Evolutionary conservation across 2,888 invertebrate genomes (phyloP).

Genomic region (Tinea semifulvella): DNA sequence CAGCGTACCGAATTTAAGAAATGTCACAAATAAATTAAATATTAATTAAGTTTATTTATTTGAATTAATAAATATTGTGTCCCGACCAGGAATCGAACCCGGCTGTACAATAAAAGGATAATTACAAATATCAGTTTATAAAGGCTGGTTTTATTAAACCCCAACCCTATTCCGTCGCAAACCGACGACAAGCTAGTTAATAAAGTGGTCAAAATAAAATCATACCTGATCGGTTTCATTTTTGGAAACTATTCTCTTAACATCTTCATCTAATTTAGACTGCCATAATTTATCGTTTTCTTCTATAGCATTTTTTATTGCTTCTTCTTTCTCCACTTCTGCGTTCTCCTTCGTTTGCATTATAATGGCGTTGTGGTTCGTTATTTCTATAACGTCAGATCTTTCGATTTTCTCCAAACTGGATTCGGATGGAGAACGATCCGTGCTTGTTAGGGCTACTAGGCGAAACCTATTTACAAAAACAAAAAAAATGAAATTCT

Average conservation of each 20-base stretch:
- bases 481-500: background rate
- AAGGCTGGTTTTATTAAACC: too few species aligned
- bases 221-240: conserved; percentile 61
- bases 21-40: too few species aligned
- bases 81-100: too few species aligned
- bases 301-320: conserved; percentile 58
- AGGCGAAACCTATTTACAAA: conserved; percentile 67
- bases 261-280: conserved; percentile 43
- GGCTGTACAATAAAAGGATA: too few species aligned
- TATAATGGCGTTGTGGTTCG: conserved; percentile 72
- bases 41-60: too few species aligned
- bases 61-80: too few species aligned
- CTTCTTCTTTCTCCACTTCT: conserved; percentile 66
- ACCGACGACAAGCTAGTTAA: too few species aligned
- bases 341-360: conserved; percentile 74
- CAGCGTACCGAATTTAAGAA: too few species aligned
- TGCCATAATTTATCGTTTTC: conserved; percentile 63
- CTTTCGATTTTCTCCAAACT: conserved; percentile 81
- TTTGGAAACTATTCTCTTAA: conserved; percentile 49
- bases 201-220: background rate
- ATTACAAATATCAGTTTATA: too few species aligned
- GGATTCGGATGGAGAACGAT: conserved; percentile 79
- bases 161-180: too few species aligned
- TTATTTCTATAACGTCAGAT: conserved; percentile 69
- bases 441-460: conserved; percentile 74